Evolutionary conservation across 2,888 invertebrate species (phyloP).

Genomic region (Tortricodes alternella): DNA sequence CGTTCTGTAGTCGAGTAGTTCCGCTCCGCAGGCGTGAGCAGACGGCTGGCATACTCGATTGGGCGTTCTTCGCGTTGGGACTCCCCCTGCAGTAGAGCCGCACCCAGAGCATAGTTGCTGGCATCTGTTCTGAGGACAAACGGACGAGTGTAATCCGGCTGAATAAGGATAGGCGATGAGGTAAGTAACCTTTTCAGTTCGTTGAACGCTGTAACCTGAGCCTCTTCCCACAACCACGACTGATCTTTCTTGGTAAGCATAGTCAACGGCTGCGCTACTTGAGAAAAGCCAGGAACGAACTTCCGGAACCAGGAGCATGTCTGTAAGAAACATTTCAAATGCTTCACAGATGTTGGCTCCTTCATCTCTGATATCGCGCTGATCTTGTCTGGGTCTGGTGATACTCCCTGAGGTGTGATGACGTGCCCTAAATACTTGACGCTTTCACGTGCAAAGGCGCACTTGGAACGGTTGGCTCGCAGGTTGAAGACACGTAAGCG

Average conservation of each 20-base stretch:
- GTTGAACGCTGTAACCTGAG: slow-evolving; percentile 34
- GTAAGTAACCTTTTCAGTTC: slow-evolving; percentile 34
- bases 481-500: slow-evolving; percentile 53
- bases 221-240: slow-evolving; percentile 40
- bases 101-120: slow-evolving; percentile 38
- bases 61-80: slow-evolving; percentile 34
- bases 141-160: slow-evolving; percentile 35
- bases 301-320: slow-evolving; percentile 41
- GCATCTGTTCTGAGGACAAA: neutral
- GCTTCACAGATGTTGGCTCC: slow-evolving; percentile 29
- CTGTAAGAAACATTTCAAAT: slow-evolving; percentile 36
- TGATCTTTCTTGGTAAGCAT: slow-evolving; percentile 41
- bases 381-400: neutral
- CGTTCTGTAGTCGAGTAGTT: no score
- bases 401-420: neutral
- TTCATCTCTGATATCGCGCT: neutral
- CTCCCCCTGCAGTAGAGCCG: slow-evolving; percentile 41
- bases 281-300: slow-evolving; percentile 9
- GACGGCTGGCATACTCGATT: no score
- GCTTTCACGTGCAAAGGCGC: slow-evolving; percentile 6
- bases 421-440: neutral
- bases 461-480: slow-evolving; percentile 41
- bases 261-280: slow-evolving; percentile 43
- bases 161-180: slow-evolving; percentile 38
- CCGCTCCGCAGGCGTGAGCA: no score